Evolutionary conservation across 2,888 invertebrate genomes (phyloP), one percentile per base, ranked within the genome.

Genomic region (Hirtodrosophila alboralis): DNA sequence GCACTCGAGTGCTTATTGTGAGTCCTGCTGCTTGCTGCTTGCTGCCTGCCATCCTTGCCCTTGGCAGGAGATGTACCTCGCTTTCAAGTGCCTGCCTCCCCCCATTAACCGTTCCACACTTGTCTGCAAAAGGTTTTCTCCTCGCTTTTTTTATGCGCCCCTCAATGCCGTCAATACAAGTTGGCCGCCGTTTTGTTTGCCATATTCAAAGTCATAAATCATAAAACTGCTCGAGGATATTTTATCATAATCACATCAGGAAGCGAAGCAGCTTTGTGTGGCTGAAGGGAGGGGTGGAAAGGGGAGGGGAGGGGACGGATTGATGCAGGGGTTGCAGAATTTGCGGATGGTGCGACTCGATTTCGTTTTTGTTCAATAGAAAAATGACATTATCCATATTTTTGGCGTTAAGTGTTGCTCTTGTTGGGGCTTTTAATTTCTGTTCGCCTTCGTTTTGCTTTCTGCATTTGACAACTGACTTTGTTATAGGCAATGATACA

Each of bases 181-280:
- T 60, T 47, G 63, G 59, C 65, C 64, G 64, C 54, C 79, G 84
- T 72, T 81, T 81, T 78, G 85, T 84, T 83, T 72, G 83, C 75
- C 83, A 72, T 80, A 84, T 78, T 78, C 85, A 84, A 73, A 83
- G 81, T 84, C 81, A 83, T 83, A 83, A 83, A 83, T 86, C 86
- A 83, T 70, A 81, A 84, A 86, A 86, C 79, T 65, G 81, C 86
- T 83, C 73, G 68, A 86, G 81, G 84, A 83, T 83, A 83, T 83
- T 86, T 83, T 85, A 83, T 86, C 81, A 83, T 83, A 86, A 83
- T 84, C 81, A 81, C 83, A 83, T 83, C 86, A 81, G 78, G 84
- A 86, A 86, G 58, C 64, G 68, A 63, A 61, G 58, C 78, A 48
- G 56, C 51, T 57, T 56, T 48, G 47, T 34, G 28, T 13, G 43